These are phyloP conservation scores for Calidris pugnax DNA, from an alignment of 2,113 vertebrate genomes.

Conservation along the genomic window DNA sequence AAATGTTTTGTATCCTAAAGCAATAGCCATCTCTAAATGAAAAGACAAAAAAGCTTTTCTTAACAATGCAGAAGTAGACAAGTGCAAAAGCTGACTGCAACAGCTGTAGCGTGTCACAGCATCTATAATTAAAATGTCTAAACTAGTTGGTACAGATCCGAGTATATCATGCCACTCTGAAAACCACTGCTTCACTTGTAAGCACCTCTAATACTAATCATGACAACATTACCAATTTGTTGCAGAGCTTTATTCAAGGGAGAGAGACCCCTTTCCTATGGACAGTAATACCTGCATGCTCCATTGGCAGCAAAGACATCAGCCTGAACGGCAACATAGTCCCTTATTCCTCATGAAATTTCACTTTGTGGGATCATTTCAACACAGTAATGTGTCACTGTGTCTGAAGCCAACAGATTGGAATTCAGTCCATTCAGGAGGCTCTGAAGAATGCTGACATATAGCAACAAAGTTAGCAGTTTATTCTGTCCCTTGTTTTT, in stretches of 20 bases:
- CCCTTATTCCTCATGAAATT: background rate
- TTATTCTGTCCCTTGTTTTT: background rate
- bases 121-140: background rate
- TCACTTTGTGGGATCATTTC: background rate
- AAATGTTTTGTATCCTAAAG: background rate
- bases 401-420: background rate
- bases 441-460: background rate
- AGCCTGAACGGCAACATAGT: background rate
- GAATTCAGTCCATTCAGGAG: background rate
- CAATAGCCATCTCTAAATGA: background rate
- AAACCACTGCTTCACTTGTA: background rate
- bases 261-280: background rate
- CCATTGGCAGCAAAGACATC: background rate
- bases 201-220: background rate
- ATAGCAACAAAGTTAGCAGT: background rate
- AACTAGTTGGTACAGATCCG: background rate
- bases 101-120: background rate
- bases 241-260: background rate
- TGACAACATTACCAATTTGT: background rate
- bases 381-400: background rate
- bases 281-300: background rate
- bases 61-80: background rate
- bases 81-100: background rate
- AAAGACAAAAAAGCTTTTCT: background rate
- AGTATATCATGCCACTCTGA: fast-evolving